Conservation (phyloP, 2,113 vertebrate species). For the Enhydra lutris region DNA sequence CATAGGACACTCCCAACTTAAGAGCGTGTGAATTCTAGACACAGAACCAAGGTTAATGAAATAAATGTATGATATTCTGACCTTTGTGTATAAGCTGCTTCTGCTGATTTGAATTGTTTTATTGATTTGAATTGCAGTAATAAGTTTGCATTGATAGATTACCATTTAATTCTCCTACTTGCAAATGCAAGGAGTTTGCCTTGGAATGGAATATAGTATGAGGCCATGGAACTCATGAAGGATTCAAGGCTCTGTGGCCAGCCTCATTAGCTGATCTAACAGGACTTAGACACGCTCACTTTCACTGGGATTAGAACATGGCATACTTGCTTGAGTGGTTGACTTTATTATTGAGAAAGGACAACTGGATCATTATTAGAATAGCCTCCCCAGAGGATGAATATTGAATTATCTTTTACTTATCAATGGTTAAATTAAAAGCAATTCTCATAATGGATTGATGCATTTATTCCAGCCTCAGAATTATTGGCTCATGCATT, state of each 20-base stretch:
- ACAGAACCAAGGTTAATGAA: not conserved
- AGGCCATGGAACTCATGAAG: not conserved
- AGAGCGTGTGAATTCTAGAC: not conserved
- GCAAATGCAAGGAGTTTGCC: not conserved
- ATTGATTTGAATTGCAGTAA: not conserved
- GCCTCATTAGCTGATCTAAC: not conserved
- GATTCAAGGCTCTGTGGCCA: not conserved
- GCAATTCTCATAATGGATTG: conserved; percentile 55
- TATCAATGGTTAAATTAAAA: conserved; percentile 69
- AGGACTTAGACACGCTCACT: not conserved
- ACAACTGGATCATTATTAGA: conserved; percentile 60
- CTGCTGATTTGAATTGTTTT: not conserved
- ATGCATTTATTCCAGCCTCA: conserved; percentile 40
- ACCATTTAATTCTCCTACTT: not conserved
- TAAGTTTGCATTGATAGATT: not conserved
- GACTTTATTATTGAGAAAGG: conserved; percentile 51
- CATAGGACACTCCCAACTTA: not conserved
- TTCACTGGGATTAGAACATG: not conserved
- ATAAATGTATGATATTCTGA: not conserved
- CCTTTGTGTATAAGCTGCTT: not conserved
- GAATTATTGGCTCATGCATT: conserved; percentile 61
- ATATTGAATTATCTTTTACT: conserved; percentile 62
- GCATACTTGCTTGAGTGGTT: conserved; percentile 19
- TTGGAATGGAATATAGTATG: not conserved
- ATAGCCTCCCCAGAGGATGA: conserved; percentile 55